Evolutionary conservation across 1,140 invertebrate species (phyloP), one percentile per base, ranked within the genome.

Genomic region (Lamellibrachia luymesi): DNA sequence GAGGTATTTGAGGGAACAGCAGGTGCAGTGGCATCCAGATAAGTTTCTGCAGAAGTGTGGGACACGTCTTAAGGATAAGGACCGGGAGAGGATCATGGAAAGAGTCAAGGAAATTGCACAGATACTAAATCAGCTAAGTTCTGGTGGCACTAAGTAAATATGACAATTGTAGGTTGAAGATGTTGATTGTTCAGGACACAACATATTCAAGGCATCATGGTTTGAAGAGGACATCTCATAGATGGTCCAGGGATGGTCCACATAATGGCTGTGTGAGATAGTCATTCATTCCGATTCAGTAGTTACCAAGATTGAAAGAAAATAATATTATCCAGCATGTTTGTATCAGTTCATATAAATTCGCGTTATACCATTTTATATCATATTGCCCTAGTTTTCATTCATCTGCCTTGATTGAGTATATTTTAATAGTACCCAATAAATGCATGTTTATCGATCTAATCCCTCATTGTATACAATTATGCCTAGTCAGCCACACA

Each of bases 21-120:
- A 95, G 93, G 94, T 95, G 22, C 92, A 95, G 4, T 96, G 95
- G 95, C 95, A 96, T 93, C 95, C 95, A 6, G 95, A 96, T 93
- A 95, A 95, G 93, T 96, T 96, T 94, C 49, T 94, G 50, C 95
- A 96, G 90, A 95, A 95, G 80, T 95, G 95, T 94, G 94, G 95
- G 13, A 91, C 94, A 56, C 92, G 90, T 64, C 92, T 96, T 7
- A 80, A 93, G 51, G 94, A 94, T 49, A 91, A 92, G 38, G 95
- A 95, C 17, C 94, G 91, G 90, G 93, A 95, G 5, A 94, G 93
- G 91, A 94, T 96, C 90, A 93, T 95, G 92, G 93, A 94, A 27
- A 95, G 94, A 91, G 95, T 96, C 64, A 95, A 95, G 92, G 94
- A 94, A n/a, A 94, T 96, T 90, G 95, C 95, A 91, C 95, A 96